A percentile compares a stretch with the other conserved stretches of the same genome.
These are phyloP conservation scores for Pheosia tremula DNA, from an alignment of 2,888 invertebrate species.

Conservation along the genomic window DNA sequence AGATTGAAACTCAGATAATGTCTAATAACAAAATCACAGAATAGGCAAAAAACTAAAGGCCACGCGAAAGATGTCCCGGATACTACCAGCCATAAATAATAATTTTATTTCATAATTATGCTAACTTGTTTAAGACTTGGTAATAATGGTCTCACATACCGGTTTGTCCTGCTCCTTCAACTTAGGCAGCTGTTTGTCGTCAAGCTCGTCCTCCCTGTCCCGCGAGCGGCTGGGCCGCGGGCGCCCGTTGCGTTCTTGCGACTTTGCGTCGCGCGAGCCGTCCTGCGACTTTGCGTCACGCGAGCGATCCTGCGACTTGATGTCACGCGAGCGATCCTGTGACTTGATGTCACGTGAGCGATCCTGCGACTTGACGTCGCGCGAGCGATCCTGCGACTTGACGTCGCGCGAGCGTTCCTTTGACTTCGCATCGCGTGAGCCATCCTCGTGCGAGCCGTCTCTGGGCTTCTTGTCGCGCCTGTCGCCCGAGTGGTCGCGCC, in stretches of 20 bases:
- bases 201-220: slow-evolving; percentile 55
- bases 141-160: slow-evolving; percentile 71
- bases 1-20: too few species aligned
- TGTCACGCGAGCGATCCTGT: slow-evolving; percentile 17
- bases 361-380: slow-evolving; percentile 7
- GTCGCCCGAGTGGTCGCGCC: slow-evolving; percentile 30
- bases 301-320: slow-evolving; percentile 17
- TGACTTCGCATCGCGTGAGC: slow-evolving; percentile 4
- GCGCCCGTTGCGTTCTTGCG: slow-evolving; percentile 60
- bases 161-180: slow-evolving; percentile 89
- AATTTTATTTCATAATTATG: too few species aligned
- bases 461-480: slow-evolving; percentile 17
- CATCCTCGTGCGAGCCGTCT: slow-evolving; percentile 7
- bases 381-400: not conserved
- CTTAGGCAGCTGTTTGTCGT: slow-evolving; percentile 86
- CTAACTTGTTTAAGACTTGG: too few species aligned
- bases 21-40: too few species aligned
- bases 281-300: slow-evolving; percentile 11
- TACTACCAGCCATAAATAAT: not conserved
- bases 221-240: slow-evolving; percentile 59
- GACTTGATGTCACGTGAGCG: slow-evolving; percentile 6
- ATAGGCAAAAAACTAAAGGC: too few species aligned
- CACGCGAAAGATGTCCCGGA: too few species aligned
- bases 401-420: slow-evolving; percentile 21
- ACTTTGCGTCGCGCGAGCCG: slow-evolving; percentile 18